These are phyloP conservation scores for Nasonovia ribisnigri DNA, from an alignment of 2,888 invertebrate genomes.

Conservation along the genomic window DNA sequence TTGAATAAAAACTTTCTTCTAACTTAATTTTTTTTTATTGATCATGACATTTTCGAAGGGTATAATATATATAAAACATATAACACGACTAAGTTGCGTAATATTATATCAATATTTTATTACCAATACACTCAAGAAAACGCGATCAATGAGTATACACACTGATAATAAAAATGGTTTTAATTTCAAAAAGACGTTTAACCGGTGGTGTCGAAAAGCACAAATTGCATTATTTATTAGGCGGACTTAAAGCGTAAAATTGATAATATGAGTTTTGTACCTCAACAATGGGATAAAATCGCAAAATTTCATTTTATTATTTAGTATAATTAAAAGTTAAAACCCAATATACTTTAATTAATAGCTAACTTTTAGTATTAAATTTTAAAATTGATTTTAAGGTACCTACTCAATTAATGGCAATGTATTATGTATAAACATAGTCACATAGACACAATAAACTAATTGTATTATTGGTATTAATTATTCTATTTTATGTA, in stretches of 20 bases:
- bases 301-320: not conserved
- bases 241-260: not conserved
- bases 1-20: not conserved
- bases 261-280: not conserved
- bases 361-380: not conserved
- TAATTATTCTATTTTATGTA: not conserved
- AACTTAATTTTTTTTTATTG: not conserved
- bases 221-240: not conserved
- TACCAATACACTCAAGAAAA: not conserved
- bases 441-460: not conserved
- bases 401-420: not conserved
- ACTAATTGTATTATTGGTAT: not conserved
- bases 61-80: no score
- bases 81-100: not conserved
- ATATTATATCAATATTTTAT: not conserved
- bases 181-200: not conserved
- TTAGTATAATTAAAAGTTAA: not conserved
- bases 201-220: not conserved
- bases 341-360: not conserved
- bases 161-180: not conserved
- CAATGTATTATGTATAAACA: not conserved
- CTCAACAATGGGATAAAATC: not conserved
- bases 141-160: not conserved
- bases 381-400: not conserved
- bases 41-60: not conserved